Evolutionary conservation across 2,888 invertebrate genomes (phyloP).

Genomic region (Fabriciana adippe): DNA sequence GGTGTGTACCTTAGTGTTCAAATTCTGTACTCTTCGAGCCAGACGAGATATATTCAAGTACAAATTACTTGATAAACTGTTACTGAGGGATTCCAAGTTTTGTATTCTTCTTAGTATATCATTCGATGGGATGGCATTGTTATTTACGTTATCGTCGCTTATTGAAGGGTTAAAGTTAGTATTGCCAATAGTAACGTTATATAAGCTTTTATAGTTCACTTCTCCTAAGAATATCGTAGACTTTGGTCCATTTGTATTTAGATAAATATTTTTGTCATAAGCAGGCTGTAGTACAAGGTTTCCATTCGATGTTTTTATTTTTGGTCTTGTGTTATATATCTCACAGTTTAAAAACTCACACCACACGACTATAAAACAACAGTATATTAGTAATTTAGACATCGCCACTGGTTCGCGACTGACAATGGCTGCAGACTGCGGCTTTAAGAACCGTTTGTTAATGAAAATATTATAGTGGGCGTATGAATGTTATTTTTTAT

Average conservation of each 20-base stretch:
- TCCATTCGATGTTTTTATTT: slow-evolving; percentile 85
- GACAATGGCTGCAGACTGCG: slow-evolving; percentile 23
- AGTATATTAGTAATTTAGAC: slow-evolving; percentile 50
- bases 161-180: slow-evolving; percentile 14
- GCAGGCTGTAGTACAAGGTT: slow-evolving; percentile 91
- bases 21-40: slow-evolving; percentile 55
- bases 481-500: neutral
- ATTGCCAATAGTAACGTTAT: slow-evolving; percentile 51
- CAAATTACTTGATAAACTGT: slow-evolving; percentile 43
- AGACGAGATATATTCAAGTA: slow-evolving; percentile 53
- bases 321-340: slow-evolving; percentile 84
- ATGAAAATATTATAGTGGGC: slow-evolving; percentile 19
- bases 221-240: slow-evolving; percentile 86
- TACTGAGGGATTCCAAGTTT: slow-evolving; percentile 53
- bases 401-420: slow-evolving; percentile 49
- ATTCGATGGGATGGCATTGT: slow-evolving; percentile 45
- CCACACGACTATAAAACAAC: slow-evolving; percentile 50
- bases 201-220: slow-evolving; percentile 81
- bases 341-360: slow-evolving; percentile 57
- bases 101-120: slow-evolving; percentile 58
- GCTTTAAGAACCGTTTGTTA: slow-evolving; percentile 1
- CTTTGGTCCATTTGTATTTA: slow-evolving; percentile 86
- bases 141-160: slow-evolving; percentile 38
- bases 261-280: slow-evolving; percentile 88
- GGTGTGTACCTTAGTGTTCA: slow-evolving; percentile 64